Percentiles rank a stretch among this genome's conserved stretches.
phyloP scores from a whole-genome alignment of 2,888 invertebrate genomes.

The Andrena dorsata region DNA sequence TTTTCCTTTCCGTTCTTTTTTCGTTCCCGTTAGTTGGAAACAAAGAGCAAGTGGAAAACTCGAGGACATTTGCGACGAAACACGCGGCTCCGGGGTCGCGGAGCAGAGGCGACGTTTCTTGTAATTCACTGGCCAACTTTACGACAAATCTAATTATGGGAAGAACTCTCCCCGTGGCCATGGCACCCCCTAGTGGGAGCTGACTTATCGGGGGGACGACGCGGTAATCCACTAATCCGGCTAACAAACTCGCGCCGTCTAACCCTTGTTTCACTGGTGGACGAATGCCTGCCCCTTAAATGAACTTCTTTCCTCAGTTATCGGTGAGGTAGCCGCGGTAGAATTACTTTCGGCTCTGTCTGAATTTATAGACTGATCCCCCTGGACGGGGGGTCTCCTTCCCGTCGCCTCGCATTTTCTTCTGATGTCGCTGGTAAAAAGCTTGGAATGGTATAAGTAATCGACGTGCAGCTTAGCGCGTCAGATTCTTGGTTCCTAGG shows the following conservation, averaged over 20 bases:
- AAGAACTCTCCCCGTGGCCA: conserved; percentile 19
- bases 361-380: conserved; percentile 68
- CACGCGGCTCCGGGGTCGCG: neutral
- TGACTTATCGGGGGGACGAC: conserved; percentile 62
- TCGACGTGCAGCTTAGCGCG: conserved; percentile 18
- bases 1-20: neutral
- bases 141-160: conserved; percentile 64
- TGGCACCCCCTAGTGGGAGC: conserved; percentile 7
- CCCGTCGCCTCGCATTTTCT: conserved; percentile 14
- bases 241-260: conserved; percentile 78
- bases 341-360: conserved; percentile 74
- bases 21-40: conserved; percentile 2
- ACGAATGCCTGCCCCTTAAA: conserved; percentile 67
- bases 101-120: conserved; percentile 25
- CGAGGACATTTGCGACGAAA: conserved; percentile 11
- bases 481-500: neutral
- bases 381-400: conserved; percentile 1
- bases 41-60: conserved; percentile 4
- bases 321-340: conserved; percentile 61
- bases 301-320: conserved; percentile 68
- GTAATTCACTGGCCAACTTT: conserved; percentile 36
- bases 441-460: conserved; percentile 18
- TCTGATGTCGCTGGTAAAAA: neutral
- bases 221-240: conserved; percentile 73
- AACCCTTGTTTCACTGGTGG: conserved; percentile 62